Conservation (phyloP, 2,797 vertebrate genomes). For the Acipenser transmontanus region DNA sequence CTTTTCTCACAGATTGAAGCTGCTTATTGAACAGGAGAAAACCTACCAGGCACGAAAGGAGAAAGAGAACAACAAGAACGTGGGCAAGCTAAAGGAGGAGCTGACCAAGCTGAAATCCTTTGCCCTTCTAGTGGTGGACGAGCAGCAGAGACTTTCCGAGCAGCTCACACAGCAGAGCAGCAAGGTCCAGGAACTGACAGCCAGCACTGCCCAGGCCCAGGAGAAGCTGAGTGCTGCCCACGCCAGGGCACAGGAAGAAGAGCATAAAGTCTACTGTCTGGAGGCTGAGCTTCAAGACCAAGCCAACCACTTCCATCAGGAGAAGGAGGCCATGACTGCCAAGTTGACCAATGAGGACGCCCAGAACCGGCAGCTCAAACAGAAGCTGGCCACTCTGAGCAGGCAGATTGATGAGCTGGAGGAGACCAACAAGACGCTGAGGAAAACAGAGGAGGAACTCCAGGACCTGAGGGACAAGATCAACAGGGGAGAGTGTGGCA, state of each 20-base stretch:
- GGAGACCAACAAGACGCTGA: slow-evolving; percentile 84
- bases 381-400: slow-evolving; percentile 81
- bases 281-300: slow-evolving; percentile 73
- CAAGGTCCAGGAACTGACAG: slow-evolving; percentile 75
- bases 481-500: slow-evolving; percentile 78
- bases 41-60: slow-evolving; percentile 75
- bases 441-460: slow-evolving; percentile 85
- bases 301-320: slow-evolving; percentile 60
- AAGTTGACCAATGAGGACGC: slow-evolving; percentile 84
- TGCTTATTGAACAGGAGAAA: slow-evolving; percentile 83
- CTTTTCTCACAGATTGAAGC: slow-evolving; percentile 71
- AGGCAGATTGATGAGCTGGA: slow-evolving; percentile 86
- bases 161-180: slow-evolving; percentile 75
- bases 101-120: slow-evolving; percentile 90
- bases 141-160: slow-evolving; percentile 83
- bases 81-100: slow-evolving; percentile 77
- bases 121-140: slow-evolving; percentile 89
- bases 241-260: slow-evolving; percentile 69
- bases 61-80: slow-evolving; percentile 75
- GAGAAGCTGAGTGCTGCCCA: slow-evolving; percentile 71
- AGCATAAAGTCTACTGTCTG: slow-evolving; percentile 71
- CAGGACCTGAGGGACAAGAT: slow-evolving; percentile 88
- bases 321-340: slow-evolving; percentile 80
- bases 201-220: slow-evolving; percentile 60
- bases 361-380: slow-evolving; percentile 81